A percentile compares a stretch with the other conserved stretches of the same genome.
Conservation (phyloP, 2,113 vertebrate species). For the Crotalus tigris region DNA sequence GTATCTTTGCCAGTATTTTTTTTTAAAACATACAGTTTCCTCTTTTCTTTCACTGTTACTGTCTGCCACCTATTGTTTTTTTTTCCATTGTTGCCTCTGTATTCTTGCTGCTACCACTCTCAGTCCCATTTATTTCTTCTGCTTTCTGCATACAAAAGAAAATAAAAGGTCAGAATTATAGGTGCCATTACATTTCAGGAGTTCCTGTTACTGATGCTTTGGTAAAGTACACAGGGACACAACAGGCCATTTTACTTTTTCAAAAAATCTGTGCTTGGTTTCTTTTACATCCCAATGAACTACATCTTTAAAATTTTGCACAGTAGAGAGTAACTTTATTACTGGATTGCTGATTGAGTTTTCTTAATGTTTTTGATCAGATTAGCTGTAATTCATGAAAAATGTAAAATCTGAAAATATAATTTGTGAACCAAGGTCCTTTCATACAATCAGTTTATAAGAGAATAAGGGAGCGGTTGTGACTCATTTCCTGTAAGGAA, state of each 20-base stretch:
- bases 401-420: slow-evolving; percentile 39
- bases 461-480: not conserved
- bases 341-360: not conserved
- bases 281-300: not conserved
- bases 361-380: not conserved
- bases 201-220: not conserved
- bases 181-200: not conserved
- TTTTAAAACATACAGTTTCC: not conserved
- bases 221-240: not conserved
- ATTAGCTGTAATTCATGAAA: slow-evolving; percentile 31
- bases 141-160: not conserved
- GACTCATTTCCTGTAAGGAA: not conserved
- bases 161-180: not conserved
- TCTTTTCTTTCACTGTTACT: not conserved
- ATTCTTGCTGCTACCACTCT: not conserved
- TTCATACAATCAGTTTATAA: not conserved
- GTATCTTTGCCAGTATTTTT: not conserved
- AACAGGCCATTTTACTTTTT: not conserved
- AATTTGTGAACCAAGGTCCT: not conserved
- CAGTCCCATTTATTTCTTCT: not conserved
- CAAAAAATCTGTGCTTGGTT: not conserved
- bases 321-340: not conserved
- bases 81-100: not conserved
- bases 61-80: not conserved
- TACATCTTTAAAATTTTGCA: not conserved